A percentile compares a stretch with the other conserved stretches of the same genome.
These are phyloP conservation scores for Uloborus plumipes DNA, from an alignment of 2,888 invertebrate genomes.

Conservation along the genomic window DNA sequence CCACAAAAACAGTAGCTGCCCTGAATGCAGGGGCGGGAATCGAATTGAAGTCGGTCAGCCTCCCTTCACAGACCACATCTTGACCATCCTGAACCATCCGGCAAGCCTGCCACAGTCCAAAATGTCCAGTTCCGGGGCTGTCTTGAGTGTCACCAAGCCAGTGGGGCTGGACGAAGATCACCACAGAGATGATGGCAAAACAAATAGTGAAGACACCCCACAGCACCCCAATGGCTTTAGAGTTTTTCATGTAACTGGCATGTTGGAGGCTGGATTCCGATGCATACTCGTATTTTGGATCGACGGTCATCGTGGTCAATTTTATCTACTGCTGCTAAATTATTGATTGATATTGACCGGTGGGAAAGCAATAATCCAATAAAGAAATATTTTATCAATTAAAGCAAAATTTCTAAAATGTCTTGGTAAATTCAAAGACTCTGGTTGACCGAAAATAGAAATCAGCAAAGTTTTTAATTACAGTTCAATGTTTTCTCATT, in stretches of 20 bases:
- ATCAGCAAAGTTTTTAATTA: too few species aligned
- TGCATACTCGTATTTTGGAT: slow-evolving; percentile 63
- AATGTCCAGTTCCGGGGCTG: slow-evolving; percentile 88
- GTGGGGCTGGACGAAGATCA: slow-evolving; percentile 93
- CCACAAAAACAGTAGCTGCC: slow-evolving; percentile 89
- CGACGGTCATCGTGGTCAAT: slow-evolving; percentile 36
- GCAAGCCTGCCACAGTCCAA: slow-evolving; percentile 93
- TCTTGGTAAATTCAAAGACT: too few species aligned
- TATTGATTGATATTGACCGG: too few species aligned
- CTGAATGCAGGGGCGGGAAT: slow-evolving; percentile 87
- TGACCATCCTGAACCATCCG: slow-evolving; percentile 79
- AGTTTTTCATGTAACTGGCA: slow-evolving; percentile 69
- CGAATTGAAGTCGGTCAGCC: slow-evolving; percentile 84
- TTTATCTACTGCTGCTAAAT: too few species aligned
- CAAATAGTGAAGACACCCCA: slow-evolving; percentile 99
- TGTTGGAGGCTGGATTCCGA: slow-evolving; percentile 62
- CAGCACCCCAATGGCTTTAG: slow-evolving; percentile 88
- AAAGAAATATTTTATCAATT: too few species aligned
- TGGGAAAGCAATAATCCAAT: too few species aligned
- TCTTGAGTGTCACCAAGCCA: slow-evolving; percentile 86
- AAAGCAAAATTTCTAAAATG: too few species aligned
- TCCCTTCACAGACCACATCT: slow-evolving; percentile 84
- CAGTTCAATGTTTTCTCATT: neutral
- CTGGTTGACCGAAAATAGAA: too few species aligned
- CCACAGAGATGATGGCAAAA: slow-evolving; percentile 94